These are phyloP conservation scores for Hydrozoanthus gracilis DNA, from an alignment of 92 coral and sea anemone genomes.

Conservation along the genomic window DNA sequence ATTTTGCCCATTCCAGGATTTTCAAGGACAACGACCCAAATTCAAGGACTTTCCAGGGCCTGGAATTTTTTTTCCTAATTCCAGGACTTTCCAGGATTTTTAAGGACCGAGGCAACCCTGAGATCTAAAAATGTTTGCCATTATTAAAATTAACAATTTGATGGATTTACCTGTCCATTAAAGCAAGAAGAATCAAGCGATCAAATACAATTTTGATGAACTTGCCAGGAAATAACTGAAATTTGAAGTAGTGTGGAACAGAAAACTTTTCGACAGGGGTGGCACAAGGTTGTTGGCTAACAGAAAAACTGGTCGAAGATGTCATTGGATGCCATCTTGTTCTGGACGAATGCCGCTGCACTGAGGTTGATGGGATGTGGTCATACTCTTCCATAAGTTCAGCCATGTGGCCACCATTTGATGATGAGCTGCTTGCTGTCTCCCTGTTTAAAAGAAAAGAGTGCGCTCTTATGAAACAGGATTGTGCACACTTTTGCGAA, in stretches of 20 bases:
- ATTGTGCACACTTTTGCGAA: too few species aligned
- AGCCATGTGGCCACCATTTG: conserved; percentile 49
- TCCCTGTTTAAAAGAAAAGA: conserved; percentile 59
- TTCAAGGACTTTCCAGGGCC: too few species aligned
- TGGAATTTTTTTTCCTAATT: too few species aligned
- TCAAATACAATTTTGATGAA: conserved; percentile 92
- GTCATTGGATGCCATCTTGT: conserved; percentile 79
- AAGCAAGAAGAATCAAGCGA: conserved; percentile 91
- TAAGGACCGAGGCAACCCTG: too few species aligned
- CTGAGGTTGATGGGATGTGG: conserved; percentile 59
- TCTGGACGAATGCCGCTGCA: conserved; percentile 61
- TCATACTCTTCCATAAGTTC: conserved; percentile 67
- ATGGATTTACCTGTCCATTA: conserved; percentile 85
- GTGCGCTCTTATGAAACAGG: too few species aligned
- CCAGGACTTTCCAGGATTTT: too few species aligned
- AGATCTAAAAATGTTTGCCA: too few species aligned
- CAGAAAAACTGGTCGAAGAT: conserved; percentile 72
- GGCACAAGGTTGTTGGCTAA: conserved; percentile 62
- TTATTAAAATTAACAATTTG: too few species aligned
- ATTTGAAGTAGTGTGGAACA: conserved; percentile 90
- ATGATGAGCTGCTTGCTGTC: conserved; percentile 84
- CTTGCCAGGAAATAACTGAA: conserved; percentile 90
- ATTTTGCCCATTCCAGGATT: too few species aligned
- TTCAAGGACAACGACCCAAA: too few species aligned
- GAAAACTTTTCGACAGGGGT: conserved; percentile 80